Percentiles rank a stretch among this genome's conserved stretches.
These are phyloP conservation scores for Petroica traversi DNA, from an alignment of 2,113 vertebrate species.

Conservation along the genomic window DNA sequence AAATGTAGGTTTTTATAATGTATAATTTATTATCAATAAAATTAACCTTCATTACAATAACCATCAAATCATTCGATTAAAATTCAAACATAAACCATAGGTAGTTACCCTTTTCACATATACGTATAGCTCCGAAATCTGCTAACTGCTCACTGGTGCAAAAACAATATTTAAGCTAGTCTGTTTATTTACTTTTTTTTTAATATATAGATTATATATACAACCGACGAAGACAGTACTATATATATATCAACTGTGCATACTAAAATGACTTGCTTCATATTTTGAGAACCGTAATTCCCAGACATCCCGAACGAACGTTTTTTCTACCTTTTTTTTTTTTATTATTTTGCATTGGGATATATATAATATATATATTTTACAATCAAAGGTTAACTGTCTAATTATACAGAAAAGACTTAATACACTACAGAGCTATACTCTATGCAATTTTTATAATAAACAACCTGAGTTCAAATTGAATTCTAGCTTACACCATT, in stretches of 20 bases:
- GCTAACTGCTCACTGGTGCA: slow-evolving; percentile 72
- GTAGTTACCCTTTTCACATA: slow-evolving; percentile 81
- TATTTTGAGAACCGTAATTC: slow-evolving; percentile 53
- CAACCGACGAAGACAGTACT: slow-evolving; percentile 63
- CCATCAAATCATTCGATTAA: slow-evolving; percentile 71
- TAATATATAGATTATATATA: slow-evolving; percentile 73
- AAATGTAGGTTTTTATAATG: slow-evolving; percentile 71
- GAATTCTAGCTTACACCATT: slow-evolving; percentile 84
- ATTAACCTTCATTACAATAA: slow-evolving; percentile 80
- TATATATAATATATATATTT: slow-evolving; percentile 64
- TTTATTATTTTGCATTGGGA: slow-evolving; percentile 11
- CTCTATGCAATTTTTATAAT: slow-evolving; percentile 75
- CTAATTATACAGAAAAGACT: slow-evolving; percentile 74
- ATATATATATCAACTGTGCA: slow-evolving; percentile 58
- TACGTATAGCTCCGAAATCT: slow-evolving; percentile 76
- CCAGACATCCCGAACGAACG: slow-evolving; percentile 13
- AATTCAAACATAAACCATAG: slow-evolving; percentile 80
- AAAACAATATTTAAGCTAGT: slow-evolving; percentile 72
- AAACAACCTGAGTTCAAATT: slow-evolving; percentile 88
- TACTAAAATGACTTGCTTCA: slow-evolving; percentile 64
- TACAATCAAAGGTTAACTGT: slow-evolving; percentile 76
- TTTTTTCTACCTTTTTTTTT: background rate
- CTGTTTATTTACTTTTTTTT: slow-evolving; percentile 58
- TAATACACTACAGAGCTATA: slow-evolving; percentile 79
- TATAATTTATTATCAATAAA: slow-evolving; percentile 86